Evolutionary conservation across 2,888 invertebrate species (phyloP).

Genomic region (Sarcophaga rosellei): DNA sequence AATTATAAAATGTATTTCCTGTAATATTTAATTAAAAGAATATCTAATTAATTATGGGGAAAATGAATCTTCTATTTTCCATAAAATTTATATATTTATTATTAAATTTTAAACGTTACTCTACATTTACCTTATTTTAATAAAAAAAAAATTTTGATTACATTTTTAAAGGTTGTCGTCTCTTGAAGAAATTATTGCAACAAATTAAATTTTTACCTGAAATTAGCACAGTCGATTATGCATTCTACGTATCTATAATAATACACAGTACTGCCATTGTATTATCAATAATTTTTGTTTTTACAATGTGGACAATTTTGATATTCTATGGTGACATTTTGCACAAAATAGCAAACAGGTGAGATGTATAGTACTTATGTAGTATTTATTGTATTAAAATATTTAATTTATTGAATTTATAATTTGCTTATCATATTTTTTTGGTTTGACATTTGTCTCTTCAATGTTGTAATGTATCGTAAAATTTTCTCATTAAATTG

Average conservation of each 20-base stretch:
- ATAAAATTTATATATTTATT: no score
- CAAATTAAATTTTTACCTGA: conserved; percentile 70
- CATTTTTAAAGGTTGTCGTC: conserved; percentile 73
- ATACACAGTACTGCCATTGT: conserved; percentile 75
- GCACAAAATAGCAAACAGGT: conserved; percentile 72
- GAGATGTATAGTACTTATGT: no score
- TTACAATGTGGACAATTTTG: conserved; percentile 72
- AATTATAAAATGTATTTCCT: no score
- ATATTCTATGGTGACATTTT: conserved; percentile 73
- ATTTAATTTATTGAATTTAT: no score
- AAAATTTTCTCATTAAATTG: neutral
- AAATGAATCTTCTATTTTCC: no score
- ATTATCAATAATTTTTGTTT: conserved; percentile 71
- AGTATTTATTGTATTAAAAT: neutral
- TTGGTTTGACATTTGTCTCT: no score
- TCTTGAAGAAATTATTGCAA: conserved; percentile 73
- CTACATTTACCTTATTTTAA: neutral
- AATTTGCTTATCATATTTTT: no score
- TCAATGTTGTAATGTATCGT: no score
- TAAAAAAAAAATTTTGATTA: neutral
- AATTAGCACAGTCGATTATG: conserved; percentile 72
- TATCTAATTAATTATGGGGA: no score
- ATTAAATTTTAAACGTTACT: no score
- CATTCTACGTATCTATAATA: conserved; percentile 73
- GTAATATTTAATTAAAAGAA: no score